A percentile compares a stretch with the other conserved stretches of the same genome.
phyloP scores from a whole-genome alignment of 2,888 invertebrate genomes.

The Coelopa pilipes region DNA sequence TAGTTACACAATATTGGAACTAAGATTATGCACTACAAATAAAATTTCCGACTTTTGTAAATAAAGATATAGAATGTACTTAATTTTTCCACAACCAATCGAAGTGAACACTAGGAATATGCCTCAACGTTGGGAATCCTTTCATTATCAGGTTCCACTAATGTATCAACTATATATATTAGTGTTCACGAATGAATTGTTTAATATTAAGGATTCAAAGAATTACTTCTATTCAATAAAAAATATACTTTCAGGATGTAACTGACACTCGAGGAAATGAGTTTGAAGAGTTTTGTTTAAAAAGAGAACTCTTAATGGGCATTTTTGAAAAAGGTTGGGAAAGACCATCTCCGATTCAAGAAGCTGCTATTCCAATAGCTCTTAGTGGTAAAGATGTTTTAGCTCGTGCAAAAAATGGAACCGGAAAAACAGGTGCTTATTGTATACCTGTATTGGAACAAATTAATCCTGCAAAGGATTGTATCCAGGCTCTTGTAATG shows the following conservation, averaged over 20 bases:
- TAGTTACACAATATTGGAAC: no score
- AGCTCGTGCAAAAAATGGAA: conserved; percentile 99
- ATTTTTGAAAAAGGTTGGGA: conserved; percentile 99
- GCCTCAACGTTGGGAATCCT: no score
- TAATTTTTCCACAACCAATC: no score
- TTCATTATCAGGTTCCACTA: no score
- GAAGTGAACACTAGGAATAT: no score
- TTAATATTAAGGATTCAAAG: no score
- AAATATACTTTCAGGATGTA: conserved; percentile 83
- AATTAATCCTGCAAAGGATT: conserved; percentile 88
- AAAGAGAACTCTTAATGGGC: conserved; percentile 97
- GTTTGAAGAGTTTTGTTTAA: conserved; percentile 99
- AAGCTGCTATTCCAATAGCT: conserved; percentile 98
- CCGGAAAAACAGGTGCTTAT: conserved; percentile 99
- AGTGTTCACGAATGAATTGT: no score
- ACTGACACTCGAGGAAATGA: conserved; percentile 99
- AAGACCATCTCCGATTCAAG: conserved; percentile 99
- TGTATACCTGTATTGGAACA: conserved; percentile 98
- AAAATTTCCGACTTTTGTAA: no score
- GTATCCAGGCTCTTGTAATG: conserved; percentile 97
- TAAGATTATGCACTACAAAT: no score
- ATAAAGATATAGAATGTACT: no score
- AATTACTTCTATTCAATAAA: no score
- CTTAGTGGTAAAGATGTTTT: conserved; percentile 97
- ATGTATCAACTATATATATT: no score